Evolutionary conservation across 2,888 invertebrate genomes (phyloP), one percentile per base, ranked within the genome.

Genomic region (Thereva unica): DNA sequence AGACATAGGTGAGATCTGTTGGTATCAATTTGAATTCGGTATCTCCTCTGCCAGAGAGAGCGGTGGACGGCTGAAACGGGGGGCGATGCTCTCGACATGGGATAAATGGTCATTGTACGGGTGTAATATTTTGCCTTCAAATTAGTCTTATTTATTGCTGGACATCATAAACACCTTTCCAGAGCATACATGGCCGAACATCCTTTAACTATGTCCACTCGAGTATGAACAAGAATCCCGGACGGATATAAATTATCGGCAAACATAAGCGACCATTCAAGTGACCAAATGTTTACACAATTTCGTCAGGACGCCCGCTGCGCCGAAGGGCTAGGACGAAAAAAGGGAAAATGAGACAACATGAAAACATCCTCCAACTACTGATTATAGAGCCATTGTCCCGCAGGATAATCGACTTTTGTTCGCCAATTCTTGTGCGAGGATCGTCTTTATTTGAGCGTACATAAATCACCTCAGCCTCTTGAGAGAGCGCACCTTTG

Each of bases 241-340:
- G 67, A 49, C 40, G 41, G 53, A 67, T 42, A 69, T 69, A 69
- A 69, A 69, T 69, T 69, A 69, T 61, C n/a, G 41, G 41, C 56
- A 63, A 69, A 69, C 69, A 69, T 69, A 65, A 37, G 47, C 23
- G 45, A 55, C 65, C 67, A 65, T 67, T 69, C 63, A 69, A 69
- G 55, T 69, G 69, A 67, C 69, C 67, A 69, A 69, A 69, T 69
- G 67, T 69, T 69, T 69, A 69, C 69, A 69, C 69, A 69, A 69
- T 59, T 59, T 59, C 57, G 57, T 59, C 37, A 59, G 47, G 57
- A 59, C 45, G 45, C 57, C 57, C 47, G 57, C 57, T 59, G 57
- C 5, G 45, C 10, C 9, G 45, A 10, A 37, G 47, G 57, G 12
- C 57, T 37, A 23, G 23, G 37, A 23, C 35, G 35, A 23, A 50